phyloP scores from a whole-genome alignment of 1,140 invertebrate genomes.

The Apocrypta bakeri region DNA sequence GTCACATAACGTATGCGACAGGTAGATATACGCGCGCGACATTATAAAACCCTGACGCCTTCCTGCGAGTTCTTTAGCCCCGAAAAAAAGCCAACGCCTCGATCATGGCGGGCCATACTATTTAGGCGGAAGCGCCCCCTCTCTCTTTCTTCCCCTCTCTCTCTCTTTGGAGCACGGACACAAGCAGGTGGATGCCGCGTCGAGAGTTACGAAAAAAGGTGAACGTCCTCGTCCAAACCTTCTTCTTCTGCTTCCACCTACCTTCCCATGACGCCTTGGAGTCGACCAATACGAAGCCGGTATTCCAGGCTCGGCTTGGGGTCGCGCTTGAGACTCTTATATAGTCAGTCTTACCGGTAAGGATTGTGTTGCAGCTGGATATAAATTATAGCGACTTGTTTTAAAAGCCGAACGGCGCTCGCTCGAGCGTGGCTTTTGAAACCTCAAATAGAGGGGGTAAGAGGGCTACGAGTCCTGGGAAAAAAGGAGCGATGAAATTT shows the following conservation, averaged over 20 bases:
- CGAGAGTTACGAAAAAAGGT: slow-evolving; percentile 73
- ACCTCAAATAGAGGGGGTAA: neutral
- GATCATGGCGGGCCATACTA: slow-evolving; percentile 10
- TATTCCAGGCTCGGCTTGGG: neutral
- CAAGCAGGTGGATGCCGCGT: slow-evolving; percentile 51
- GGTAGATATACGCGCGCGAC: neutral
- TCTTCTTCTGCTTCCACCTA: neutral
- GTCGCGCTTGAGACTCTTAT: neutral
- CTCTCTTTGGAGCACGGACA: neutral
- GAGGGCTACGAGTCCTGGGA: no score
- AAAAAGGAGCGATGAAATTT: no score
- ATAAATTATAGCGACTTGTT: slow-evolving; percentile 8
- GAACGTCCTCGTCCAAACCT: slow-evolving; percentile 70
- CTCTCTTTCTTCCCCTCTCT: no score
- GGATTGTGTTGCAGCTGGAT: neutral
- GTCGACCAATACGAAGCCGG: neutral
- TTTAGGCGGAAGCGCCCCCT: slow-evolving; percentile 36
- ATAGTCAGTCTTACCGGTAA: neutral
- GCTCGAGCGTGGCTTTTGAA: neutral
- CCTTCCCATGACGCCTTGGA: neutral
- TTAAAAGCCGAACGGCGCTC: slow-evolving; percentile 39
- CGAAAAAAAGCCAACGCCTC: slow-evolving; percentile 24
- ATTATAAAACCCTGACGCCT: neutral
- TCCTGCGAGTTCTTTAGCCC: slow-evolving; percentile 36
- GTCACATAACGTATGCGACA: no score